Evolutionary conservation across 2,888 invertebrate species (phyloP).

Genomic region (Thalpophila matura): DNA sequence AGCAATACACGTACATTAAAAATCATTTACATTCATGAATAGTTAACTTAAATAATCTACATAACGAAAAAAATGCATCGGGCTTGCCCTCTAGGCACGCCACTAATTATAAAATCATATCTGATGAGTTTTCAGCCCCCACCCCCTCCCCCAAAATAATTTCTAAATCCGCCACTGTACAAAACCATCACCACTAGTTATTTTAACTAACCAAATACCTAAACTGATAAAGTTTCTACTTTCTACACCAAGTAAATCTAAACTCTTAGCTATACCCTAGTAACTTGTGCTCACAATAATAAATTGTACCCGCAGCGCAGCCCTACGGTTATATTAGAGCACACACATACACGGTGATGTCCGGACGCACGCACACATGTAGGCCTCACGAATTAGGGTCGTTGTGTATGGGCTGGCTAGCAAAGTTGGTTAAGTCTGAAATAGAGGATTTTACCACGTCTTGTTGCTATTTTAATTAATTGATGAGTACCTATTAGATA

Average conservation of each 20-base stretch:
- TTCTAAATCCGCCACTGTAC: no score
- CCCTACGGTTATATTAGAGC: constrained; percentile 79
- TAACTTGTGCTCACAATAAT: constrained; percentile 23
- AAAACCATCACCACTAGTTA: neutral
- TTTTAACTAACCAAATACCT: neutral
- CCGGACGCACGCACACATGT: constrained; percentile 75
- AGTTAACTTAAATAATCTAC: no score
- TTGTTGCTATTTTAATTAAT: neutral
- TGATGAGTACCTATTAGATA: neutral
- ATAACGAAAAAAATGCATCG: no score
- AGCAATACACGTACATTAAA: no score
- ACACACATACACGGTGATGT: constrained; percentile 70
- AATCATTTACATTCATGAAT: no score
- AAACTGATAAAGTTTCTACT: no score
- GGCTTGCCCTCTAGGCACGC: no score
- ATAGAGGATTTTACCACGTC: constrained; percentile 43
- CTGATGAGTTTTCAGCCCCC: no score
- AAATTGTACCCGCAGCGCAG: constrained; percentile 54
- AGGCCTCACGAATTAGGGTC: constrained; percentile 85
- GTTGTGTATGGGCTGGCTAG: constrained; percentile 69
- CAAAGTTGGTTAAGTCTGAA: constrained; percentile 63
- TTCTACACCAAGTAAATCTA: neutral
- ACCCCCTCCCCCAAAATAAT: no score
- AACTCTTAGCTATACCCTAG: neutral
- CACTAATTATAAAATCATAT: no score